Percentiles rank a stretch among this genome's conserved stretches.
phyloP scores from a whole-genome alignment of 2,888 invertebrate species.

The Oligia fasciuncula region DNA sequence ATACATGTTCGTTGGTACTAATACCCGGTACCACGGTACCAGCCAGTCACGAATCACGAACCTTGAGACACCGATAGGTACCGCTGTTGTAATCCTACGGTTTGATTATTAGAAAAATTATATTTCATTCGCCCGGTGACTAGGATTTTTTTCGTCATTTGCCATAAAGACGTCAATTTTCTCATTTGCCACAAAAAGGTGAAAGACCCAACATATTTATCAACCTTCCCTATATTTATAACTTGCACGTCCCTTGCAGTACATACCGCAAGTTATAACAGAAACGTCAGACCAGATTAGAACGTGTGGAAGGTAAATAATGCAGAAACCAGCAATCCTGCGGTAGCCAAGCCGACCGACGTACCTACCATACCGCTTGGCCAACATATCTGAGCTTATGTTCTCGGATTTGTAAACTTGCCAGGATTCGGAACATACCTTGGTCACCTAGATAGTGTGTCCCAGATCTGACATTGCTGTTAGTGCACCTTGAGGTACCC shows the following conservation, averaged over 20 bases:
- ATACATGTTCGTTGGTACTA: conserved; percentile 65
- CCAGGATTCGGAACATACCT: conserved; percentile 22
- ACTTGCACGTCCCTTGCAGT: not conserved
- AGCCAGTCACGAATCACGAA: conserved; percentile 56
- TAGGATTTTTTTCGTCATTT: conserved; percentile 14
- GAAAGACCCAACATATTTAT: not conserved
- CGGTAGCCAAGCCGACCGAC: conserved; percentile 4
- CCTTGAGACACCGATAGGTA: conserved; percentile 37
- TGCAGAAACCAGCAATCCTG: conserved; percentile 23
- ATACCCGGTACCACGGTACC: conserved; percentile 53
- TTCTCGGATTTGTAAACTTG: conserved; percentile 31
- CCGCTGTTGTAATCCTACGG: conserved; percentile 38
- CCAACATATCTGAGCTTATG: conserved; percentile 19
- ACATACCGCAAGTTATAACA: conserved; percentile 27
- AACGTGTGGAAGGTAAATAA: conserved; percentile 24
- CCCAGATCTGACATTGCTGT: conserved; percentile 17
- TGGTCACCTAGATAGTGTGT: conserved; percentile 5
- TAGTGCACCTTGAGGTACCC: not conserved
- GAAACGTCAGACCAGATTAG: conserved; percentile 23
- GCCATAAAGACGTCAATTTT: not conserved
- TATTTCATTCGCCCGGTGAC: conserved; percentile 28
- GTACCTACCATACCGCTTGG: not conserved
- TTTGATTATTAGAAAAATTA: conserved; percentile 42
- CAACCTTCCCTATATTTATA: not conserved
- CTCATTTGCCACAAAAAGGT: not conserved